Evolutionary conservation across 1,140 invertebrate species (phyloP), one percentile per base, ranked within the genome.

Genomic region (Drosophila ironensis): DNA sequence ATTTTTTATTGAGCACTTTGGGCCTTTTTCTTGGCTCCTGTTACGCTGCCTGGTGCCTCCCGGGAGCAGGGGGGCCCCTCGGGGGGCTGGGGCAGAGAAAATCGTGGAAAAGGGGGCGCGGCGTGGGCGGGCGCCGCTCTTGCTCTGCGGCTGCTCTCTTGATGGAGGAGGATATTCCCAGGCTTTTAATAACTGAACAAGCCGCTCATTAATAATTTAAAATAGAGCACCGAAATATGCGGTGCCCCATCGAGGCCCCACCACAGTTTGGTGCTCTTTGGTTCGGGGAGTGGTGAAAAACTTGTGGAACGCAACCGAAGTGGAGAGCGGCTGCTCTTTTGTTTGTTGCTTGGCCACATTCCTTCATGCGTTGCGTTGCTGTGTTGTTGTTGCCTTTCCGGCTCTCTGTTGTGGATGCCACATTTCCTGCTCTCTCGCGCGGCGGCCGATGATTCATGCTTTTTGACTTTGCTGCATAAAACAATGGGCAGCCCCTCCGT

Each of bases 181-280:
- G 73, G 71, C 80, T 86, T 86, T 86, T 86, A 86, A 86, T 86
- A 86, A 86, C 80, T 87, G 80, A 86, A 86, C 74, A 86, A 86
- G 80, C 74, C 71, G 81, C 80, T 86, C 81, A 86, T 86, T 86
- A 86, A 86, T 86, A 75, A 86, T 86, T 86, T 80, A 86, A 86
- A 86, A 86, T 86, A 68, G 74, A 86, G 71, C 78, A 80, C 72
- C 75, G 68, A 80, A 75, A 75, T 80, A 68, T 84, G 74, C 74
- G 75, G 50, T 72, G 57, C 56, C 24, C 51, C 40, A 33, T 42
- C 35, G 11, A 12, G 27, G 7, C 8, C 37, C 59, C 28, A 6
- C 7, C n/a, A 2, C 27, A 12, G 37, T 35, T 9, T 12, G 5
- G 0, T 53, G n/a, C 25, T 28, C 17, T 30, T 37, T 5, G 19